phyloP scores from a whole-genome alignment of 2,888 invertebrate species.

The Chaetoderma sp. region DNA sequence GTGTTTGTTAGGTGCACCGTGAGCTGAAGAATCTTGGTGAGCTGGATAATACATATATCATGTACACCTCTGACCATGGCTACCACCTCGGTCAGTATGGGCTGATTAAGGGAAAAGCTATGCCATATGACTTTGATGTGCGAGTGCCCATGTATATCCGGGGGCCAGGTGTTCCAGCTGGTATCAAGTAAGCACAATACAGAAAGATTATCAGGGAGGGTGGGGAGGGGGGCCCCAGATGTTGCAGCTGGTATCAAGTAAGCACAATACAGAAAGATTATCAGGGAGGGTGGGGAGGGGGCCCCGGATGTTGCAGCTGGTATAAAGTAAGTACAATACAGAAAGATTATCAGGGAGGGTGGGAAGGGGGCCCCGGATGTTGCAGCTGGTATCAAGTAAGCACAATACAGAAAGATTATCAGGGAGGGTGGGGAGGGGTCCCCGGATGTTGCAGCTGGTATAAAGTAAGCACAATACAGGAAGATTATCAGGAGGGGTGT shows the following conservation, averaged over 20 bases:
- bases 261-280: too few relatives aligned
- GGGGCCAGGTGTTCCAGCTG: slow-evolving; percentile 81
- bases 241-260: too few relatives aligned
- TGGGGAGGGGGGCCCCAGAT: too few relatives aligned
- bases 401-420: too few relatives aligned
- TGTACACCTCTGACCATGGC: slow-evolving; percentile 98
- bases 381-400: too few relatives aligned
- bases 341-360: too few relatives aligned
- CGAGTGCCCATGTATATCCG: slow-evolving; percentile 94
- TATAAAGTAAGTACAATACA: too few relatives aligned
- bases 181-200: slow-evolving; percentile 69
- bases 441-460: too few relatives aligned
- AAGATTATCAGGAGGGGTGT: too few relatives aligned
- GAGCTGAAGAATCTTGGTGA: slow-evolving; percentile 80
- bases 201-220: too few relatives aligned
- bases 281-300: too few relatives aligned
- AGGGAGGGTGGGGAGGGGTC: too few relatives aligned
- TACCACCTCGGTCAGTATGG: slow-evolving; percentile 98
- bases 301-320: slow-evolving; percentile 69
- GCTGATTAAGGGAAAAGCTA: slow-evolving; percentile 95
- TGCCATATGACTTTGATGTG: slow-evolving; percentile 98
- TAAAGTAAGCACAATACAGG: neutral
- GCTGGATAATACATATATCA: slow-evolving; percentile 93
- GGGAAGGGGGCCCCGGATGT: slow-evolving; percentile 39
- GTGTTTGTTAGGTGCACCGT: slow-evolving; percentile 69